Evolutionary conservation across 2,113 vertebrate genomes (phyloP), one percentile per base, ranked within the genome.

Genomic region (Oplegnathus fasciatus): DNA sequence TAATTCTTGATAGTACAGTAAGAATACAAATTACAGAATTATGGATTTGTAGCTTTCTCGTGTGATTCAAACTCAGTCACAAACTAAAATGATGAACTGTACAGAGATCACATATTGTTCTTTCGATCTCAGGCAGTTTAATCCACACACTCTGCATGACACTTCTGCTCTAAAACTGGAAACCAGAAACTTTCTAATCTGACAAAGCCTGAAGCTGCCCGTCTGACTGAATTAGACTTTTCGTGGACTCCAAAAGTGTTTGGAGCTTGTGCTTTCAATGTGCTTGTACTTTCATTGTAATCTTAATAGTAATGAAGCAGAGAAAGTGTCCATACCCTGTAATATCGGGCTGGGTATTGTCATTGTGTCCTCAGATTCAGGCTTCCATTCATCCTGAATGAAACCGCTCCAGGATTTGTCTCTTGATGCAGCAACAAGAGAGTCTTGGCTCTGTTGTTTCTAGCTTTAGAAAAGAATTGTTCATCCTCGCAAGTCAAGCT

Each of bases 371-470:
- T 80, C 68, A 50, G 34, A 74, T 52, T 76, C 72, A 20, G 32
- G 24, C 54, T 57, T 52, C 24, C 32, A 34, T 52, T 83, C 72
- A 55, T 24, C 22, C 20, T 34, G 28, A 86, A 57, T 84, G 54
- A 68, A 88, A 67, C 55, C 4, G 9, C 78, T 62, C 48, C 18
- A 42, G 82, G 84, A 73, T 86, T 86, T 81, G 67, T 80, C 54
- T 86, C 65, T 62, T 75, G 74, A 66, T 74, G 73, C 84, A 37
- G 64, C 75, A 86, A 55, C 71, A 78, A 78, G 52, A 68, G 65
- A 69, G 75, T 70, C 75, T 79, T 72, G 75, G 75, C 78, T 48
- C 58, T 79, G 50, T 81, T 86, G 69, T 82, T 75, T 86, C 26
- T 48, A 46, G 66, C 65, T 78, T 62, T 60, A 55, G 42, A 80